Conservation (phyloP, 2,888 invertebrate species). For the Neria commutata region DNA sequence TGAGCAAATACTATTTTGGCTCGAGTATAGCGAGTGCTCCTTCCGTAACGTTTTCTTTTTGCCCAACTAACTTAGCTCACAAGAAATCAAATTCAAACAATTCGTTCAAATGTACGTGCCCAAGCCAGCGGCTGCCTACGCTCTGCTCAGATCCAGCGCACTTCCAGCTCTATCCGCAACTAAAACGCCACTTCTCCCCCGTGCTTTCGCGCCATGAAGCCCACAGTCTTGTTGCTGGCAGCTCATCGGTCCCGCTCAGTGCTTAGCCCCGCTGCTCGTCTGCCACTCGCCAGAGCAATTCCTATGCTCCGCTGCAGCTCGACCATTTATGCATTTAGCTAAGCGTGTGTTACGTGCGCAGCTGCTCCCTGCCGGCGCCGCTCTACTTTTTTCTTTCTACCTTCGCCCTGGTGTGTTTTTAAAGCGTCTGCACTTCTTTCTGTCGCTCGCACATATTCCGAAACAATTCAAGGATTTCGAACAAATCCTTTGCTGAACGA, state of each 20-base stretch:
- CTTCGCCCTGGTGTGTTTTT: background rate
- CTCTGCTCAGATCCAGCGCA: too few relatives aligned
- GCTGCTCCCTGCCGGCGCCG: too few relatives aligned
- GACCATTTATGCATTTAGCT: background rate
- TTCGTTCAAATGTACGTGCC: background rate
- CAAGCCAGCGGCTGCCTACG: background rate
- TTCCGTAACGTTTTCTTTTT: background rate
- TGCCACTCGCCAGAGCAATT: too few relatives aligned
- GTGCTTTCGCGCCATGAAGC: too few relatives aligned
- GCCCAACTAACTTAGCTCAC: background rate
- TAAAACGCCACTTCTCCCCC: too few relatives aligned
- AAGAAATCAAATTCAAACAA: constrained; percentile 2
- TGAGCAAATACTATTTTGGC: too few relatives aligned
- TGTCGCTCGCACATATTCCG: background rate
- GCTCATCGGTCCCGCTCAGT: too few relatives aligned
- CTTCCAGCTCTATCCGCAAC: too few relatives aligned
- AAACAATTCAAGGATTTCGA: constrained; percentile 4
- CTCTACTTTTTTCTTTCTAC: background rate
- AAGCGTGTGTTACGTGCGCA: background rate
- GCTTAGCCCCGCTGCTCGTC: too few relatives aligned
- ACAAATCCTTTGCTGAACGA: constrained; percentile 2
- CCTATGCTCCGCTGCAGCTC: background rate
- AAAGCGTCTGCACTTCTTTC: background rate
- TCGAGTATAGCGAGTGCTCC: background rate
- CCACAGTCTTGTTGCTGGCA: too few relatives aligned